phyloP scores from a whole-genome alignment of 2,888 invertebrate species.

The Phrixothrix hirtus region DNA sequence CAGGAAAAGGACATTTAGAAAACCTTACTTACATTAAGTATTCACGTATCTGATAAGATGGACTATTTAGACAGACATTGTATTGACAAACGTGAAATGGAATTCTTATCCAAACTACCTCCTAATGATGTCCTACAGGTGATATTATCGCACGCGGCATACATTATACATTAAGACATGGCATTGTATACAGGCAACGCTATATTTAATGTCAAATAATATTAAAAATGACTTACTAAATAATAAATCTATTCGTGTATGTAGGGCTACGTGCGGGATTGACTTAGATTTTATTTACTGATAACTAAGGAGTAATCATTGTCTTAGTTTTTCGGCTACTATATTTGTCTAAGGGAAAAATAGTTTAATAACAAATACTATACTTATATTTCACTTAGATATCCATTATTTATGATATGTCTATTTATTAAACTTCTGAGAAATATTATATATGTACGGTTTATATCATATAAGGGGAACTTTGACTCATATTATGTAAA shows the following conservation, averaged over 20 bases:
- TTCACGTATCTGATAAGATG: conserved; percentile 40
- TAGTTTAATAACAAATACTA: conserved; percentile 1
- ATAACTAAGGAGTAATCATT: conserved; percentile 49
- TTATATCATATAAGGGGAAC: too few species aligned
- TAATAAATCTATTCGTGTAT: conserved; percentile 50
- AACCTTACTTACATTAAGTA: conserved; percentile 37
- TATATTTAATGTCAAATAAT: conserved; percentile 46
- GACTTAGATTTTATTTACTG: conserved; percentile 48
- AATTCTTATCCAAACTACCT: conserved; percentile 40
- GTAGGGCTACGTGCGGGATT: conserved; percentile 32
- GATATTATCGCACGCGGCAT: conserved; percentile 40
- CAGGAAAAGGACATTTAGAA: conserved; percentile 8
- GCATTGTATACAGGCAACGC: conserved; percentile 42
- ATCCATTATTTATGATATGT: too few species aligned
- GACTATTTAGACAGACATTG: conserved; percentile 32
- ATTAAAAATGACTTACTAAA: conserved; percentile 55
- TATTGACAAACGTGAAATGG: conserved; percentile 40
- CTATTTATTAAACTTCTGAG: too few species aligned
- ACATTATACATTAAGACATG: conserved; percentile 48
- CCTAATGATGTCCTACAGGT: conserved; percentile 34
- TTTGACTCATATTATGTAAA: too few species aligned
- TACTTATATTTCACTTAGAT: too few species aligned
- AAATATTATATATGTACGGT: too few species aligned
- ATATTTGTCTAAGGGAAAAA: conserved; percentile 7
- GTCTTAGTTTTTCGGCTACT: conserved; percentile 43